Evolutionary conservation across 2,888 invertebrate species (phyloP), one percentile per base, ranked within the genome.

Genomic region (Plebejus argus): DNA sequence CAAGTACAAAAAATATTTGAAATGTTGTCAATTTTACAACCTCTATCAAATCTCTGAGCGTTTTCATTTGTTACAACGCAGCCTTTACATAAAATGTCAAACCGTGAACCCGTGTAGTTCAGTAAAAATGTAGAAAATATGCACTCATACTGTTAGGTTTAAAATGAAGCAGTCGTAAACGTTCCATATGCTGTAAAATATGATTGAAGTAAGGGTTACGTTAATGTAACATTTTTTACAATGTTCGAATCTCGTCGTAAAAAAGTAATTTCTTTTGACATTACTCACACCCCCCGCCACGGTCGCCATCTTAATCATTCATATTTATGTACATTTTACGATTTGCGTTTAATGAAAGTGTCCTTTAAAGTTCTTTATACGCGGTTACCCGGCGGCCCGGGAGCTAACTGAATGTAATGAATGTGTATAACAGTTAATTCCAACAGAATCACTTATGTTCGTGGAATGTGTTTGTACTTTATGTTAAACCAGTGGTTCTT

Each of bases 241-340:
- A 89, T 91, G 90, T 91, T 89, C 87, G 88, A 86, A 84, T 87
- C 85, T 86, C 82, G 82, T 86, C 87, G 84, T 89, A 89, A 90
- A 86, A 90, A 87, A 81, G 84, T 87, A 86, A 88, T 89, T 84
- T 86, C 86, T 87, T 84, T 83, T 82, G 85, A 86, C 86, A 85
- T 82, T 83, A 84, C 85, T 85, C 85, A 83, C 83, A 81, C 88
- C 89, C 84, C 90, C 90, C 83, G 89, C 88, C 82, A 86, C 82
- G 90, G 86, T 87, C 86, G 88, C 89, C 88, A 85, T 89, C 88
- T 91, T 90, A 89, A 91, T 93, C 90, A 90, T 87, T 90, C 88
- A 88, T 86, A 88, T 91, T 92, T 91, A 92, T 91, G 88, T 85
- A 86, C 84, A 84, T 90, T 91, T 92, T 91, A 91, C 88, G 87